phyloP scores from a whole-genome alignment of 1,140 invertebrate species.

The Propsilocerus akamusi region DNA sequence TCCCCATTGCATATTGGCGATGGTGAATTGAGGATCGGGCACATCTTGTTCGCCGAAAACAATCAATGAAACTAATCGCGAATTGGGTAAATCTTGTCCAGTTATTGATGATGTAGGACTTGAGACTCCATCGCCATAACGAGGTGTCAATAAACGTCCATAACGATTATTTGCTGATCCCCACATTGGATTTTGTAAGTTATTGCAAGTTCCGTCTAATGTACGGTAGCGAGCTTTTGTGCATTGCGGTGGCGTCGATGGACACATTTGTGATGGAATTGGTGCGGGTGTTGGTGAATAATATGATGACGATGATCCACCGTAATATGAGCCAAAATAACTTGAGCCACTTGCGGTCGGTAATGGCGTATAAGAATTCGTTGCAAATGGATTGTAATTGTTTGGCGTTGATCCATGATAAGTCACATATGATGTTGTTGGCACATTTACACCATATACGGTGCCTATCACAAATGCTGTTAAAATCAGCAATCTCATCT shows the following conservation, averaged over 20 bases:
- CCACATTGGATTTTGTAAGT: conserved; percentile 45
- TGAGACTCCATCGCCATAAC: conserved; percentile 60
- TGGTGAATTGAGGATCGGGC: conserved; percentile 46
- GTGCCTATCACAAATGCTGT: too few species aligned
- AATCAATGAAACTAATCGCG: conserved; percentile 46
- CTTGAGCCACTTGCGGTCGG: too few species aligned
- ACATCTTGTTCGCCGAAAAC: conserved; percentile 45
- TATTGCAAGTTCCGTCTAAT: conserved; percentile 75
- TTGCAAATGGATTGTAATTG: too few species aligned
- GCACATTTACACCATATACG: too few species aligned
- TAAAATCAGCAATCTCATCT: too few species aligned
- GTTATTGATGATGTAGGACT: conserved; percentile 36
- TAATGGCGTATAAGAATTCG: too few species aligned
- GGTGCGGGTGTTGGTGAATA: background rate
- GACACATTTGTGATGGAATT: too few species aligned
- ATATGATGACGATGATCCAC: too few species aligned
- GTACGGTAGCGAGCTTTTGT: conserved; percentile 41
- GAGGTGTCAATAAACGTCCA: conserved; percentile 55
- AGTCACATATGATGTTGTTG: too few species aligned
- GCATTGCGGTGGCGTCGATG: conserved; percentile 24
- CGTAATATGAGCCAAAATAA: too few species aligned
- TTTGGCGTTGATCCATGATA: too few species aligned
- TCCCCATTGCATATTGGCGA: conserved; percentile 71
- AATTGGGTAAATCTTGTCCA: conserved; percentile 43
- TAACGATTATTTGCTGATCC: conserved; percentile 55